phyloP scores from a whole-genome alignment of 2,797 vertebrate species.

The Taenioides sp. region DNA sequence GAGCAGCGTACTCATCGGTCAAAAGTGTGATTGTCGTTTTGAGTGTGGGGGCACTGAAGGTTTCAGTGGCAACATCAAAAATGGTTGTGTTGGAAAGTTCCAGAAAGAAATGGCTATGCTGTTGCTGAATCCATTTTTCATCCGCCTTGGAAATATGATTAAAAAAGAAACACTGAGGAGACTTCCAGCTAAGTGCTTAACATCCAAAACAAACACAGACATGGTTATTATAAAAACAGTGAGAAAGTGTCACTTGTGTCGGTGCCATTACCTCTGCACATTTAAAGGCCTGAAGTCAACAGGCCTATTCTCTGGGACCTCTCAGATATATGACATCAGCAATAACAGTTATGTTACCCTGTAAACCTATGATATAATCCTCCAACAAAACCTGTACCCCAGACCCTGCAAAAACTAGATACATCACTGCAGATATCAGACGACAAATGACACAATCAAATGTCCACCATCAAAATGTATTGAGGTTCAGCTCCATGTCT shows the following conservation, averaged over 20 bases:
- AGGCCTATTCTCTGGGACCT: conserved; percentile 43
- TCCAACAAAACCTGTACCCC: conserved; percentile 47
- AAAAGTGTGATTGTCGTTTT: conserved; percentile 71
- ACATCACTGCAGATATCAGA: conserved; percentile 69
- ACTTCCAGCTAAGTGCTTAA: conserved; percentile 79
- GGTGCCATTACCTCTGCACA: conserved; percentile 48
- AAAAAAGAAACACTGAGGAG: conserved; percentile 64
- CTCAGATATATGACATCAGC: conserved; percentile 49
- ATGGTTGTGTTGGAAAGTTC: conserved; percentile 35
- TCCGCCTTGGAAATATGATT: conserved; percentile 42
- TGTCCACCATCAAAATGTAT: conserved; percentile 68
- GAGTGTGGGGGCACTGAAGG: conserved; percentile 51
- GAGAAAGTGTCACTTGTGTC: conserved; percentile 71
- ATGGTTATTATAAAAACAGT: conserved; percentile 75
- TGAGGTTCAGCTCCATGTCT: conserved; percentile 65
- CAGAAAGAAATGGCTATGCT: conserved; percentile 34
- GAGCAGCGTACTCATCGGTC: conserved; percentile 41
- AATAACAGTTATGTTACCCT: conserved; percentile 75
- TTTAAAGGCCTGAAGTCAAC: conserved; percentile 48
- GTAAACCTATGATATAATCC: conserved; percentile 80
- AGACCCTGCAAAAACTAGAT: conserved; percentile 34
- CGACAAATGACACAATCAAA: conserved; percentile 71
- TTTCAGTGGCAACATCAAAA: conserved; percentile 47
- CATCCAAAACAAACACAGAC: conserved; percentile 75
- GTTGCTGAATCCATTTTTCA: conserved; percentile 42